Evolutionary conservation across 2,888 invertebrate genomes (phyloP), one percentile per base, ranked within the genome.

Genomic region (Lasioglossum marginatum): DNA sequence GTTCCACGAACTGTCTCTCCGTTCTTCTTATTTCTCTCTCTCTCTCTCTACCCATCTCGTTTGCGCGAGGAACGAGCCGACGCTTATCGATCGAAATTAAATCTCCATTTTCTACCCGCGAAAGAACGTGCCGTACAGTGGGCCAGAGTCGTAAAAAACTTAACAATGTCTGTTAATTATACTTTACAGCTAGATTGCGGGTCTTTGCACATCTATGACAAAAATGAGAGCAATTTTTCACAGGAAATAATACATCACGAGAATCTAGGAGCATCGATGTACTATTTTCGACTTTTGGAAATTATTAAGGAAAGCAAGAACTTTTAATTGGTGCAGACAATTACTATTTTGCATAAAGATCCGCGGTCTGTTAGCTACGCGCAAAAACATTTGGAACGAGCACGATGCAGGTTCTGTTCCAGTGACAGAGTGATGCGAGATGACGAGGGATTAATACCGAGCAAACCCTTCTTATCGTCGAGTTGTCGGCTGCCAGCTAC

Each of bases 401-500:
- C 31, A 19, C 8, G 16, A 48, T 45, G 37, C 31, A 40, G 63
- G 75, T 70, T 45, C 37, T 45, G 19, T 37, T 79, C 23, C 71
- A 40, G 75, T 34, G 27, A 37, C 52, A 23, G 74, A 48, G 0
- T 31, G 12, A 31, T 27, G 66, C 45, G 31, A 19, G 31, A 37
- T 48, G 16, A 23, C 40, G 23, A 16, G 52, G 52, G 19, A 31
- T 74, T 31, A 72, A 23, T 60, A 10, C 16, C 71, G 27, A 40
- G n/a, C 37, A 80, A 75, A 48, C 73, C 34, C 34, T 79, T 66
- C 74, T 77, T 80, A 82, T 86, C 81, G 34, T 31, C 80, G 57
- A 70, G 57, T 66, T 68, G 66, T 80, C 78, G 75, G 34, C 63
- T 37, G 40, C 31, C 57, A 23, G 14, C 71, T 16, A 14, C 60